A percentile compares a stretch with the other conserved stretches of the same genome.
These are phyloP conservation scores for Allophyes oxyacanthae DNA, from an alignment of 2,888 invertebrate species.

Conservation along the genomic window DNA sequence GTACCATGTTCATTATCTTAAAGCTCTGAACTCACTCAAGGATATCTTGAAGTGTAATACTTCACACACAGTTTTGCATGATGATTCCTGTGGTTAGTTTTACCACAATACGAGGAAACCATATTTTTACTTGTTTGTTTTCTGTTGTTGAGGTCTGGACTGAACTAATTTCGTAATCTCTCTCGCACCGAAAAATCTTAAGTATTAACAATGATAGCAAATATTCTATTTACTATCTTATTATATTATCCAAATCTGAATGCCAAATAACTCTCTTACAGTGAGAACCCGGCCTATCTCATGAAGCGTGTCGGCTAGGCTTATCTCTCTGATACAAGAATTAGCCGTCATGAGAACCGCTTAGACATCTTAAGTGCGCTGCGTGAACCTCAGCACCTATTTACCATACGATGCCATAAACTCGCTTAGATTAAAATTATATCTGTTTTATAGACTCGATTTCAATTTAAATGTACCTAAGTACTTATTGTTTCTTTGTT, in stretches of 20 bases:
- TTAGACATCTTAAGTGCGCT: constrained; percentile 28
- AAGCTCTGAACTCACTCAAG: constrained; percentile 43
- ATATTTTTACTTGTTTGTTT: too few species aligned
- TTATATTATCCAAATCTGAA: neutral
- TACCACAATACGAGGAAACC: too few species aligned
- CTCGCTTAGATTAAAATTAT: constrained; percentile 6
- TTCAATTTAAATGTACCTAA: constrained; percentile 25
- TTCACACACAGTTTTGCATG: too few species aligned
- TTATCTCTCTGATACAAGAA: constrained; percentile 62
- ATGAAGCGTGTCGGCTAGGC: constrained; percentile 34
- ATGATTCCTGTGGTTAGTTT: too few species aligned
- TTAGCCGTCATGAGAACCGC: constrained; percentile 53
- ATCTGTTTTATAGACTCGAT: constrained; percentile 6
- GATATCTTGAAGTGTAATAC: constrained; percentile 19
- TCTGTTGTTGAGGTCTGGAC: too few species aligned
- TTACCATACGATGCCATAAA: constrained; percentile 10
- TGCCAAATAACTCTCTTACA: constrained; percentile 1
- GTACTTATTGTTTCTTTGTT: constrained; percentile 36
- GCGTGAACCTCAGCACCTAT: constrained; percentile 8
- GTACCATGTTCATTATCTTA: constrained; percentile 49
- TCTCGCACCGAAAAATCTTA: too few species aligned
- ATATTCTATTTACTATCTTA: neutral
- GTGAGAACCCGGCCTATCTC: constrained; percentile 32
- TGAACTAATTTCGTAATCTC: too few species aligned
- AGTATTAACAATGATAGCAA: too few species aligned